Evolutionary conservation across 1,140 invertebrate genomes (phyloP).

Genomic region (Anastatus disparis): DNA sequence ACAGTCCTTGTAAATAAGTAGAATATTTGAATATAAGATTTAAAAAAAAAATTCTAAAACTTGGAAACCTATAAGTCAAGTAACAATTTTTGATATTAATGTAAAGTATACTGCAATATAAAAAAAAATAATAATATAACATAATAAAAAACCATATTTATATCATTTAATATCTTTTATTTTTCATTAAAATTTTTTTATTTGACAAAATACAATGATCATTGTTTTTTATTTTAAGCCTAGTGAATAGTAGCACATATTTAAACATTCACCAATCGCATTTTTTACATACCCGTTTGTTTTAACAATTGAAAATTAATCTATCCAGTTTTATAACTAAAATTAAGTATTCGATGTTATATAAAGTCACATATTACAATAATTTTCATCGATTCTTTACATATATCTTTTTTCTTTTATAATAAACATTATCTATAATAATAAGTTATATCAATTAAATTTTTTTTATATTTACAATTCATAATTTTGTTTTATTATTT

Average conservation of each 20-base stretch:
- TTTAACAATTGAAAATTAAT: constrained; percentile 1
- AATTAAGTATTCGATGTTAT: not conserved
- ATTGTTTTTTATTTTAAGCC: not conserved
- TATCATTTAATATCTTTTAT: constrained; percentile 22
- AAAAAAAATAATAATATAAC: too few species aligned
- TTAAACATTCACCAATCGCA: constrained; percentile 17
- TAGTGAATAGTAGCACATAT: not conserved
- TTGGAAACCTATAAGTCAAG: too few species aligned
- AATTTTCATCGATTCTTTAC: constrained; percentile 16
- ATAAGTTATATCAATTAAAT: not conserved
- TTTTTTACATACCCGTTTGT: not conserved
- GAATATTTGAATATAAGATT: not conserved
- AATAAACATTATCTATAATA: constrained; percentile 5
- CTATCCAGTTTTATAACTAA: not conserved
- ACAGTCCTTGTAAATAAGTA: not conserved
- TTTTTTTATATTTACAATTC: constrained; percentile 25
- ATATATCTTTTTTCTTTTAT: not conserved
- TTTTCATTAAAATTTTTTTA: not conserved
- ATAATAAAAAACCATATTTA: too few species aligned
- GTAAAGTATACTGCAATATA: too few species aligned
- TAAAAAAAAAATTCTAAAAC: not conserved
- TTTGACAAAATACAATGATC: not conserved
- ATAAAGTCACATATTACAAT: constrained; percentile 13
- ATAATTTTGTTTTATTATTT: not conserved
- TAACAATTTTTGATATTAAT: too few species aligned